Evolutionary conservation across 2,888 invertebrate genomes (phyloP), one percentile per base, ranked within the genome.

Genomic region (Clunio marinus): DNA sequence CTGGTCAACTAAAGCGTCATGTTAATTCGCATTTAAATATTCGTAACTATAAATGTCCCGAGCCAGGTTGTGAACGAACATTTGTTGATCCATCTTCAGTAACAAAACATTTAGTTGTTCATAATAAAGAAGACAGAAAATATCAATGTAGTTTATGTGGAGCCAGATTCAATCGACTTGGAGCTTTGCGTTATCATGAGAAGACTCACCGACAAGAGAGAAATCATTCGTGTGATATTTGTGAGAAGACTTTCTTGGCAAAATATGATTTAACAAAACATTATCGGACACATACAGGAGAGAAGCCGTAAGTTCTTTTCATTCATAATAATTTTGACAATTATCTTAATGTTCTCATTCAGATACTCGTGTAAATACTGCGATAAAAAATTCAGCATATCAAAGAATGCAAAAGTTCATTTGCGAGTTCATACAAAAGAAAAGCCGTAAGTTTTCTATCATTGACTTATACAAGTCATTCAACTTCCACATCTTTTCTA

Each of bases 201-300:
- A 63, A 63, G 20, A 63, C 63, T 10, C 63, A 63, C 45, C 45
- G 63, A 8, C 45, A 63, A 15, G 63, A 63, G 45, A 7, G 63
- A 15, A 46, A 63, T 17, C 63, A 63, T 46, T 15, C 15, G 15
- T 63, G 63, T 20, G 24, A 20, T 1, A 17, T 63, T 1, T 63
- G 63, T 20, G 17, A 45, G 15, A 63, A 63, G 13, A 46, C 15
- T 13, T 63, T 63, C 7, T 17, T 63, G 25, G 63, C 63, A 1
- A 63, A 63, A 24, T 63, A 63, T 27, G 63, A 63, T 46, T 27
- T 63, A 15, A 63, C 63, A 1, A 63, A 63, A 25, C 63, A 63
- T 20, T 41, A 10, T 27, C 25, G 63, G 45, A 45, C 27, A 1
- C 63, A 63, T 45, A 63, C 28, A 3, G 63, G 63, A 3, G 46